Conservation (phyloP, 2,797 vertebrate species). For the Dromococcyx pavoninus region DNA sequence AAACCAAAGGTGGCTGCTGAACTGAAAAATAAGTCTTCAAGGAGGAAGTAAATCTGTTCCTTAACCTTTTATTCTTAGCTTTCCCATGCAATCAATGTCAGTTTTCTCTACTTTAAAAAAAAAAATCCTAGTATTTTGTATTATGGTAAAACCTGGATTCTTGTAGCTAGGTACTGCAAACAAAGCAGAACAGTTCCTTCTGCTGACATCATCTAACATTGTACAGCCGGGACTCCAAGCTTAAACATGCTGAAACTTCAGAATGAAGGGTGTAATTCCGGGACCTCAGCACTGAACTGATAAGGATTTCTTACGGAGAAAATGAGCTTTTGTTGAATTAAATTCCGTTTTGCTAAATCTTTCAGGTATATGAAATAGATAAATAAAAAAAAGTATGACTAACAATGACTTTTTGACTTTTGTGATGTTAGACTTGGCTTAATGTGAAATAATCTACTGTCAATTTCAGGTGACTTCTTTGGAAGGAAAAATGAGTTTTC, state of each 20-base stretch:
- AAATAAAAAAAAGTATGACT: not conserved
- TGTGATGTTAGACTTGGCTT: not conserved
- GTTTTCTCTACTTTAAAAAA: not conserved
- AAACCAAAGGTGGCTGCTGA: not conserved
- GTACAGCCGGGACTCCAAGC: not conserved
- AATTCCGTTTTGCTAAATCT: not conserved
- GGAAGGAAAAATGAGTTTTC: not conserved
- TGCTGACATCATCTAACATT: not conserved
- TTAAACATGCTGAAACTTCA: not conserved
- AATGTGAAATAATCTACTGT: not conserved
- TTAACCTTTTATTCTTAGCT: not conserved
- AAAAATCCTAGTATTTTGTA: not conserved
- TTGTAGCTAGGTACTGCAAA: not conserved
- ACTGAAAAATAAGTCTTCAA: not conserved
- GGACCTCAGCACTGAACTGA: not conserved
- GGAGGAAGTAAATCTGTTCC: not conserved
- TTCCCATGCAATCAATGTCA: not conserved
- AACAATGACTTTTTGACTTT: not conserved
- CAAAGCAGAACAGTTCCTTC: not conserved
- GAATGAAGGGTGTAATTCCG: not conserved
- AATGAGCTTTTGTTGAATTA: not conserved
- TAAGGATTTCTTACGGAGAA: not conserved
- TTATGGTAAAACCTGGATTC: not conserved
- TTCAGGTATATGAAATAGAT: not conserved
- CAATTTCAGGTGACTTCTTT: constrained; percentile 12